Conservation (phyloP, 92 coral and sea anemone genomes). For the Parazoanthus atlanticus region DNA sequence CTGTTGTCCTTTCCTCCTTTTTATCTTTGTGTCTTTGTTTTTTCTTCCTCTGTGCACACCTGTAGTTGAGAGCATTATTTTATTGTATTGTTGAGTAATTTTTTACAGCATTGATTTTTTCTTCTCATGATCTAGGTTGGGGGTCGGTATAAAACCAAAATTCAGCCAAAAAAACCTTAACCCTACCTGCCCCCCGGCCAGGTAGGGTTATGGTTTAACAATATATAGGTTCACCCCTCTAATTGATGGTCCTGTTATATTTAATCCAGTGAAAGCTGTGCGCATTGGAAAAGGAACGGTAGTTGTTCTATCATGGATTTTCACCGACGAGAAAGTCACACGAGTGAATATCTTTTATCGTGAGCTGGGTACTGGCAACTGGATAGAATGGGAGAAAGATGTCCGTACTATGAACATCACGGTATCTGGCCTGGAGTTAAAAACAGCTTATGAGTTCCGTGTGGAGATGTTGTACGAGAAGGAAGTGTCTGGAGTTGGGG, state of each 20-base stretch:
- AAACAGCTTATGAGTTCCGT: slow-evolving; percentile 26
- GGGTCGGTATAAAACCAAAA: too few species aligned
- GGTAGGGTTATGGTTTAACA: too few species aligned
- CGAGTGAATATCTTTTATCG: slow-evolving; percentile 25
- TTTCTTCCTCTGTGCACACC: not conserved
- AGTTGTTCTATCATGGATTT: slow-evolving; percentile 13
- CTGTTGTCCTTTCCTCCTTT: not conserved
- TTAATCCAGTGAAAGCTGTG: not conserved
- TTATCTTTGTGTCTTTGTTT: not conserved
- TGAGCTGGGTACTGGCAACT: not conserved
- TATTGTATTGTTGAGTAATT: too few species aligned
- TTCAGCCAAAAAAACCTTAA: not conserved
- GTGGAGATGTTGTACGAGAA: slow-evolving; percentile 36
- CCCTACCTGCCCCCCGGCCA: not conserved
- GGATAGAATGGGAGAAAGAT: slow-evolving; percentile 13
- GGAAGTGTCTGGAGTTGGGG: slow-evolving; percentile 27
- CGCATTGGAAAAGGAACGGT: slow-evolving; percentile 16
- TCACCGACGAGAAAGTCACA: slow-evolving; percentile 22
- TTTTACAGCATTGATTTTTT: too few species aligned
- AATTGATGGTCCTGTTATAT: not conserved
- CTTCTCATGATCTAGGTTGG: too few species aligned
- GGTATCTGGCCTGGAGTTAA: not conserved
- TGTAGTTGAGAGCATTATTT: too few species aligned
- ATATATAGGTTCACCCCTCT: not conserved
- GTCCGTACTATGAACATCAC: slow-evolving; percentile 12